Percentiles rank a stretch among this genome's conserved stretches.
These are phyloP conservation scores for Ips typographus DNA, from an alignment of 1,140 invertebrate species.

Conservation along the genomic window DNA sequence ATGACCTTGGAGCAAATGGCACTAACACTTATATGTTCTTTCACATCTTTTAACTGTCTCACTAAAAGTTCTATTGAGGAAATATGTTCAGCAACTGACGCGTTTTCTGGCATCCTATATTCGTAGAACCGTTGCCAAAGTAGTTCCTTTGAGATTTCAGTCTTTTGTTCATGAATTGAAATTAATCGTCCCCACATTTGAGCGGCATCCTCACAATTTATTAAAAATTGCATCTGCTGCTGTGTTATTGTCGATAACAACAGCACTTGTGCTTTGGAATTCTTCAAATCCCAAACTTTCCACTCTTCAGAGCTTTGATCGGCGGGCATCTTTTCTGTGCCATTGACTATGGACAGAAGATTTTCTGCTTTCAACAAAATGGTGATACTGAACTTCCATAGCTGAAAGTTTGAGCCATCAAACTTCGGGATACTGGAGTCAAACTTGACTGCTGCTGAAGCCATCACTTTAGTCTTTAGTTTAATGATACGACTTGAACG, in stretches of 20 bases:
- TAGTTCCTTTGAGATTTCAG: constrained; percentile 18
- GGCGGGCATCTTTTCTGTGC: constrained; percentile 12
- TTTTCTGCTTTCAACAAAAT: constrained; percentile 32
- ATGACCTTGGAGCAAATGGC: constrained; percentile 40
- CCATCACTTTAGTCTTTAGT: constrained; percentile 4
- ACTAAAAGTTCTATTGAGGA: constrained; percentile 33
- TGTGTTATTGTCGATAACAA: constrained; percentile 42
- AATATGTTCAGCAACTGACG: constrained; percentile 20
- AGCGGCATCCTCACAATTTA: constrained; percentile 44
- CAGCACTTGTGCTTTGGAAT: constrained; percentile 39
- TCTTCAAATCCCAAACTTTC: constrained; percentile 32
- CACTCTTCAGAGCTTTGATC: constrained; percentile 4
- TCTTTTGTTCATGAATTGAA: constrained; percentile 48
- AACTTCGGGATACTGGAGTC: constrained; percentile 22
- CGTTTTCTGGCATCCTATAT: constrained; percentile 11
- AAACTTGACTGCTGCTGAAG: constrained; percentile 8
- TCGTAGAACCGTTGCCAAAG: constrained; percentile 26
- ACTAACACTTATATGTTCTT: constrained; percentile 29
- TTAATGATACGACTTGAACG: constrained; percentile 23
- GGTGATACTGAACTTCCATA: constrained; percentile 31
- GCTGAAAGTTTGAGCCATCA: constrained; percentile 33
- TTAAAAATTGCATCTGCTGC: constrained; percentile 44
- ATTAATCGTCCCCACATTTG: constrained; percentile 50
- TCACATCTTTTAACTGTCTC: constrained; percentile 38
- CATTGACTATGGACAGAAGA: constrained; percentile 15